Evolutionary conservation across 2,113 vertebrate genomes (phyloP).

Genomic region (Piprites chloris): DNA sequence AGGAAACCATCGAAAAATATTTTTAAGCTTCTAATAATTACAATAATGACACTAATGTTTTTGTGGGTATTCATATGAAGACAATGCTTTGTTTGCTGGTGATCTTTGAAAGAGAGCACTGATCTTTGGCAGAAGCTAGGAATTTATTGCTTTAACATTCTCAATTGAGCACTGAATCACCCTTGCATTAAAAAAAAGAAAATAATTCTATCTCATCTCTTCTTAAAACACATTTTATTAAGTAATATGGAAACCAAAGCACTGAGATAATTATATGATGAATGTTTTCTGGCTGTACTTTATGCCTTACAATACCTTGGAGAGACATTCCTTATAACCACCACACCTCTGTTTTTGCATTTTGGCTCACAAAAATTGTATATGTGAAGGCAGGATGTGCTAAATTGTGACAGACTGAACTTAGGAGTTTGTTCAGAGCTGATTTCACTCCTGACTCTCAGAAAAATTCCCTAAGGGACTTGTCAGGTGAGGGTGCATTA

Average conservation of each 20-base stretch:
- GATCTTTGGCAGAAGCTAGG: background rate
- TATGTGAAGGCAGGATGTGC: background rate
- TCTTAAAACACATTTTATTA: slow-evolving; percentile 3
- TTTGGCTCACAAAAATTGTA: background rate
- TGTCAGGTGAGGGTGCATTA: slow-evolving; percentile 10
- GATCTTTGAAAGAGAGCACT: background rate
- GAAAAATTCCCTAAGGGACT: background rate
- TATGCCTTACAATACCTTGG: background rate
- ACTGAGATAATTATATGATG: slow-evolving; percentile 40
- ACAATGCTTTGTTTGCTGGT: slow-evolving; percentile 21
- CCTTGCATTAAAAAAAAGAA: background rate
- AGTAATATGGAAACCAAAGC: slow-evolving; percentile 11
- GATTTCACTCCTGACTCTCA: background rate
- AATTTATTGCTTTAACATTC: background rate
- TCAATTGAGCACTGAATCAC: background rate
- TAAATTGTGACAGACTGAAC: background rate
- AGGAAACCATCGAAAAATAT: background rate
- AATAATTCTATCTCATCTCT: background rate
- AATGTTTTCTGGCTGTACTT: slow-evolving; percentile 40
- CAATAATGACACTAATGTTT: background rate
- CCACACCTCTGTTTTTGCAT: slow-evolving; percentile 8
- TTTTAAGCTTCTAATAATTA: slow-evolving; percentile 18
- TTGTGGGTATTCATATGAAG: background rate
- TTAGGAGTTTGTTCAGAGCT: background rate
- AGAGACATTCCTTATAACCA: slow-evolving; percentile 27